phyloP scores from a whole-genome alignment of 2,888 invertebrate species.

The Agrotis puta region DNA sequence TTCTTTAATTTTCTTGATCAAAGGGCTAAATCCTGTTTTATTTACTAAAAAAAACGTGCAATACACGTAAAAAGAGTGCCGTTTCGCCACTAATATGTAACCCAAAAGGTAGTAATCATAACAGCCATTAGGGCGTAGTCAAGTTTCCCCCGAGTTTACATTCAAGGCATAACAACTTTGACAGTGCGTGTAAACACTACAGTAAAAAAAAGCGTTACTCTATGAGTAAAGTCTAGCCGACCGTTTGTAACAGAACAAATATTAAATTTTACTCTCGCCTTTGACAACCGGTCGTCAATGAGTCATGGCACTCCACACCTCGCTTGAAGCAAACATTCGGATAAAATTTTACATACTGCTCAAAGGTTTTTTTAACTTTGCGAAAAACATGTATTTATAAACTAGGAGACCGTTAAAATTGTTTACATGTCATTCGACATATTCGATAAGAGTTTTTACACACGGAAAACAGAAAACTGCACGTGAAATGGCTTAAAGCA shows the following conservation, averaged over 20 bases:
- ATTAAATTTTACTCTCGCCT: constrained; percentile 2
- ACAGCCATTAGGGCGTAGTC: constrained; percentile 8
- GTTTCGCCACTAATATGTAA: no score
- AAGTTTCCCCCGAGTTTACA: constrained; percentile 6
- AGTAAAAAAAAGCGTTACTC: constrained; percentile 9
- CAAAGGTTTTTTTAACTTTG: background rate
- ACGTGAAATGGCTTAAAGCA: background rate
- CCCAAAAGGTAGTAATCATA: background rate
- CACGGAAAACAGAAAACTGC: background rate
- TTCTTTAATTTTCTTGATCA: background rate
- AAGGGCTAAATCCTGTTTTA: background rate
- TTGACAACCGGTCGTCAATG: constrained; percentile 19
- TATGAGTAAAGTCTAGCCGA: background rate
- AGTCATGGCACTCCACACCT: constrained; percentile 18
- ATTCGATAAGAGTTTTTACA: background rate
- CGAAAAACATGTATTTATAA: background rate
- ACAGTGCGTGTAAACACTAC: background rate
- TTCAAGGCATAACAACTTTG: background rate
- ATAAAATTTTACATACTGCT: constrained; percentile 2
- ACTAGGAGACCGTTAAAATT: background rate
- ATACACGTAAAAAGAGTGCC: no score
- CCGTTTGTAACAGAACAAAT: constrained; percentile 27
- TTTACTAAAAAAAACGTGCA: no score
- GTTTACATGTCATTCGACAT: background rate
- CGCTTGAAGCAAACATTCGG: constrained; percentile 1